A percentile compares a stretch with the other conserved stretches of the same genome.
phyloP scores from a whole-genome alignment of 2,888 invertebrate genomes.

The Lepidochitona cinerea region DNA sequence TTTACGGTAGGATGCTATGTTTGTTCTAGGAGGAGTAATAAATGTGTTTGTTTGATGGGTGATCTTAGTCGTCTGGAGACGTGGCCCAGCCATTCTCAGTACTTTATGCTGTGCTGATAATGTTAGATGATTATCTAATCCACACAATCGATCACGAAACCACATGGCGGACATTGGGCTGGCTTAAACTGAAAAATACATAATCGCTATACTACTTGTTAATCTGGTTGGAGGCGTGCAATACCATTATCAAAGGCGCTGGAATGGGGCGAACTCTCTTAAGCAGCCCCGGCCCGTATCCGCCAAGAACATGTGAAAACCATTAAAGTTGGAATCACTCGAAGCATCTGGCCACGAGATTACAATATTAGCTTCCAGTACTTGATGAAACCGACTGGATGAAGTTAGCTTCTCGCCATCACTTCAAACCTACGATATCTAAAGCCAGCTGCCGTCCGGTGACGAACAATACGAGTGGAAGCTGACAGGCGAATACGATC shows the following conservation, averaged over 20 bases:
- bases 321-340: not conserved
- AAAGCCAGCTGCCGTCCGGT: not conserved
- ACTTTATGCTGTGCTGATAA: no score
- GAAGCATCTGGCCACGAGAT: conserved; percentile 3
- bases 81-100: no score
- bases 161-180: no score
- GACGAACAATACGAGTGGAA: not conserved
- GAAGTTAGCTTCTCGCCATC: not conserved
- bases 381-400: not conserved
- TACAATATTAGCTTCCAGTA: not conserved
- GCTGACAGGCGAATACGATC: conserved; percentile 3
- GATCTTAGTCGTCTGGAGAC: no score
- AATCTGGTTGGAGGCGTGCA: not conserved
- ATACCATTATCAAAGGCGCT: not conserved
- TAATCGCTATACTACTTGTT: not conserved
- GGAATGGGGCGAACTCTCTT: not conserved
- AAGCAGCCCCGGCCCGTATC: not conserved
- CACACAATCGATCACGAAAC: no score
- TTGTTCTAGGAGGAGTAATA: no score
- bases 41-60: no score
- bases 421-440: not conserved
- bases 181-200: not conserved
- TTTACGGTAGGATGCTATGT: no score
- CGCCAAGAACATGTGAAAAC: not conserved
- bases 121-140: no score